Conservation (phyloP, 2,113 vertebrate genomes). For the Herpailurus yagouaroundi region DNA sequence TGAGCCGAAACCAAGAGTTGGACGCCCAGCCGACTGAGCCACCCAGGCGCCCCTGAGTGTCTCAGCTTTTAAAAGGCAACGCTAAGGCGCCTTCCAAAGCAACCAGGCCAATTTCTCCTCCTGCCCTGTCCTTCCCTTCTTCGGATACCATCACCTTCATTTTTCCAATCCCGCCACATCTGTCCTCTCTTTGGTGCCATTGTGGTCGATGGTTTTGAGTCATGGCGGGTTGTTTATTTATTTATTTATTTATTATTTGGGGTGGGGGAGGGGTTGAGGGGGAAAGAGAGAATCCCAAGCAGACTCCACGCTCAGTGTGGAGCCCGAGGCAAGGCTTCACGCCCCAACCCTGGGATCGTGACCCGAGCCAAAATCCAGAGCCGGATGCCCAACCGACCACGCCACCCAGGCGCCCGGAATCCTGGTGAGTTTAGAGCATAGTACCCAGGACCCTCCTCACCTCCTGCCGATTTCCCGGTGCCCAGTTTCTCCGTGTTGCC, state of each 20-base stretch:
- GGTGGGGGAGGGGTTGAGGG: too few species aligned
- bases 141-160: neutral
- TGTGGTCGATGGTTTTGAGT: neutral
- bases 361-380: too few species aligned
- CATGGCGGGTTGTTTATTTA: neutral
- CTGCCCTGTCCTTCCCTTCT: neutral
- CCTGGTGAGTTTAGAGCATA: neutral
- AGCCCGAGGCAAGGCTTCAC: too few species aligned
- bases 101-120: neutral
- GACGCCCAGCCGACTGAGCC: too few species aligned
- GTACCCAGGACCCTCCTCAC: neutral
- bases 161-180: neutral
- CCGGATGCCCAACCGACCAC: too few species aligned
- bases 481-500: neutral
- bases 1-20: too few species aligned
- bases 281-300: too few species aligned
- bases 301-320: too few species aligned
- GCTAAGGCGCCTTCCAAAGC: neutral
- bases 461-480: fast-evolving
- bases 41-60: neutral
- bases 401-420: neutral
- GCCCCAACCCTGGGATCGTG: too few species aligned
- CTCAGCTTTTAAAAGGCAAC: neutral
- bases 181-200: neutral
- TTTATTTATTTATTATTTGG: too few species aligned